Evolutionary conservation across 2,888 invertebrate species (phyloP), one percentile per base, ranked within the genome.

Genomic region (Polietes domitor): DNA sequence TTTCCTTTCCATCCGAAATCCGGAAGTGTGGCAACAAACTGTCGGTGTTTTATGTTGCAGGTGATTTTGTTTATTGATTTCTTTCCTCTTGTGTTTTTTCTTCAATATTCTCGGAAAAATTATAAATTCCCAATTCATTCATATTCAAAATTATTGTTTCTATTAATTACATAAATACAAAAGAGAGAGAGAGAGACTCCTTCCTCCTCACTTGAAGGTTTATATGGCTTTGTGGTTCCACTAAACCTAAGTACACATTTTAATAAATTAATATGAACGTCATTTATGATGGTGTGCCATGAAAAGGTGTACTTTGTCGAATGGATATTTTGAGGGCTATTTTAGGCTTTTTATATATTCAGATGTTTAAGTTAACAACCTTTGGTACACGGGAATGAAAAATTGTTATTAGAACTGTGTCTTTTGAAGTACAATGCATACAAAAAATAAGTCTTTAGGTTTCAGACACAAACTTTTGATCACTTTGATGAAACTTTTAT

Each of bases 21-120:
- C 82, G 82, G 82, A 82, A 82, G 78, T 82, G 78, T 76, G 82
- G 78, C 82, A 82, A 72, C 82, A 79, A 21, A 75, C 26, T 58
- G 78, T 53, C 70, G 77, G 37, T 75, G 15, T 65, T 32, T 50
- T 50, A 15, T 47, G 32, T 71, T 78, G 76, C 82, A 83, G 82
- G 82, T 83, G 72, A 61, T 65, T 79, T 76, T 76, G 58, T 79
- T 79, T 79, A 68, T 75, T 83, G 50, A 41, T 63, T 72, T 74
- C n/a, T 32, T 50, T 50, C 1, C 58, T 58, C 12, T 53, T 71
- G 47, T 37, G 63, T 12, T 28, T 9, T 58, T 21, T 0, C 32
- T 68, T 77, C 47, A 70, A 70, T 70, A 70, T 26, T 9, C 21
- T 3, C 17, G 41, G 41, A 7, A 50, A 26, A 70, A 70, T 17